These are phyloP conservation scores for Scelioninae gen. 1 DNA, from an alignment of 2,888 invertebrate genomes.

Conservation along the genomic window DNA sequence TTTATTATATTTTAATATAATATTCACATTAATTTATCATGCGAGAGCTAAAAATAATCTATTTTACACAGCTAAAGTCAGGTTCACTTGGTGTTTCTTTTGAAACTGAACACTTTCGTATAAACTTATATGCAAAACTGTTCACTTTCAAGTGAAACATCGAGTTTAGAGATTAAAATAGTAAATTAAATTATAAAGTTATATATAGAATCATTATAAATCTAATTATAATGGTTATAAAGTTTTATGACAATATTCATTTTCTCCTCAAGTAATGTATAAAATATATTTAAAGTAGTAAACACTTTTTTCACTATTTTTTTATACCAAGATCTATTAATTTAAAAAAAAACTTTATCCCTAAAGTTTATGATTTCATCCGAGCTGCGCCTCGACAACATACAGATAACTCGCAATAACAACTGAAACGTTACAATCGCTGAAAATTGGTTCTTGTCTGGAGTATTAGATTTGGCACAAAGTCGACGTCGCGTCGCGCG, in stretches of 20 bases:
- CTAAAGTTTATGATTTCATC: not conserved
- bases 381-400: constrained; percentile 8
- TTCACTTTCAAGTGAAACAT: no score
- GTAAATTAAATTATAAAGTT: no score
- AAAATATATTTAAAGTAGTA: no score
- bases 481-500: constrained; percentile 47
- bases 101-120: no score
- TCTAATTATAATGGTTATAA: no score
- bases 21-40: not conserved
- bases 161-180: no score
- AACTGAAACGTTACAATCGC: constrained; percentile 40
- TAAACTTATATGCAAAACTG: no score
- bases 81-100: not conserved
- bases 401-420: constrained; percentile 39
- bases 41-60: not conserved
- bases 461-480: constrained; percentile 57
- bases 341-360: not conserved
- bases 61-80: constrained; percentile 3
- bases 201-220: no score
- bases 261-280: no score
- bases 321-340: no score
- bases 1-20: constrained; percentile 32
- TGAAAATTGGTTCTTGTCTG: constrained; percentile 51
- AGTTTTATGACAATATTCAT: no score
- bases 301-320: no score